Evolutionary conservation across 2,888 invertebrate species (phyloP).

Genomic region (Drosophila borealis): DNA sequence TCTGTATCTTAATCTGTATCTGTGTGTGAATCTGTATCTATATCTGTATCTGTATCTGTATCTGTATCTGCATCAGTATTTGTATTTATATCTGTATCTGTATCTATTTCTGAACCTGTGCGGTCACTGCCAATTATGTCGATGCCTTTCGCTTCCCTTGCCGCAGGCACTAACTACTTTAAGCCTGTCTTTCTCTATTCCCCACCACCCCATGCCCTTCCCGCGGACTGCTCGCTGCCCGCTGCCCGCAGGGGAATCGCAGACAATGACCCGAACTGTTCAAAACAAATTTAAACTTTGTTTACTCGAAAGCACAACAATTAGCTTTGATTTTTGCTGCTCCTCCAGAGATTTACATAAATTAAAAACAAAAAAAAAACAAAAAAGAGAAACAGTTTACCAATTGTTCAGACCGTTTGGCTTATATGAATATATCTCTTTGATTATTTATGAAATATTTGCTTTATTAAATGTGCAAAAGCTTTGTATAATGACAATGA

Average conservation of each 20-base stretch:
- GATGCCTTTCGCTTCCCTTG: constrained; percentile 27
- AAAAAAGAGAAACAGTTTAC: constrained; percentile 29
- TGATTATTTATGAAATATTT: constrained; percentile 29
- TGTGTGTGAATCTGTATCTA: not conserved
- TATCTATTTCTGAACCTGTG: constrained; percentile 1
- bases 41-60: not conserved
- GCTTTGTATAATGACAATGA: not conserved
- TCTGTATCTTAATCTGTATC: not conserved
- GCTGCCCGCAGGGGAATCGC: constrained; percentile 1
- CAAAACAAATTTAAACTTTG: constrained; percentile 13
- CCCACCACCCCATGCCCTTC: not conserved
- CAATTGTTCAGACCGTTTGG: constrained; percentile 32
- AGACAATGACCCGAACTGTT: constrained; percentile 41
- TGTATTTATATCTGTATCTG: not conserved
- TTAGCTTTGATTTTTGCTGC: constrained; percentile 53
- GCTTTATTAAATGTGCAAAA: constrained; percentile 4
- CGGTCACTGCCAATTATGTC: not conserved
- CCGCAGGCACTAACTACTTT: constrained; percentile 26
- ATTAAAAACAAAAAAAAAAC: not conserved
- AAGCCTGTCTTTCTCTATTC: constrained; percentile 1
- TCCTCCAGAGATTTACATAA: constrained; percentile 48
- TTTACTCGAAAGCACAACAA: constrained; percentile 49
- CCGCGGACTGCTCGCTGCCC: not conserved
- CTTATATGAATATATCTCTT: constrained; percentile 32
- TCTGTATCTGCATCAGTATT: not conserved